Percentiles rank a stretch among this genome's conserved stretches.
These are phyloP conservation scores for Clarias laeviceps DNA, from an alignment of 2,797 vertebrate species.

Conservation along the genomic window DNA sequence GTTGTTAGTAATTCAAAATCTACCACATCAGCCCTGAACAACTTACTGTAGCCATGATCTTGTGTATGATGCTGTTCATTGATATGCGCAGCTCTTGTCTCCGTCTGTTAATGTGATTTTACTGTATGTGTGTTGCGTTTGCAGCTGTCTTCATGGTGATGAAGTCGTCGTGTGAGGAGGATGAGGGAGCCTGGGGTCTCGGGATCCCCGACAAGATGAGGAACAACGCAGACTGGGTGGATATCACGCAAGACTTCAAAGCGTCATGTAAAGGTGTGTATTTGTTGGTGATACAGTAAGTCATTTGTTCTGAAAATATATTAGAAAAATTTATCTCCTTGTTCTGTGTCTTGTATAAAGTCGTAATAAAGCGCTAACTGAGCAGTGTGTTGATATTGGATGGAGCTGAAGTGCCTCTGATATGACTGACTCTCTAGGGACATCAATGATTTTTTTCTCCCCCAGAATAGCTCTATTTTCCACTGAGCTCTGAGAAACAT, in stretches of 20 bases:
- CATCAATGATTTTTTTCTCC: background rate
- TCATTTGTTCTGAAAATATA: background rate
- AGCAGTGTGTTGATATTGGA: conserved; percentile 36
- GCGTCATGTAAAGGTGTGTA: conserved; percentile 89
- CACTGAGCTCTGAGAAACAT: conserved; percentile 23
- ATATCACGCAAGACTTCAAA: conserved; percentile 95
- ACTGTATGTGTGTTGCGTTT: conserved; percentile 9
- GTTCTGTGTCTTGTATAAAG: background rate
- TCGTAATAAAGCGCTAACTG: background rate
- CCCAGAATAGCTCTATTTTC: conserved; percentile 40
- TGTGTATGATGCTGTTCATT: background rate
- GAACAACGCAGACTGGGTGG: conserved; percentile 90
- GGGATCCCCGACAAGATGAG: conserved; percentile 93
- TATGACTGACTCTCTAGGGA: conserved; percentile 6
- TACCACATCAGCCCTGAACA: background rate
- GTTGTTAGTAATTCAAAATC: no score
- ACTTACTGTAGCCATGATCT: background rate
- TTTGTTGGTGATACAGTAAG: background rate
- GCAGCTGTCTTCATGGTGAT: conserved; percentile 86
- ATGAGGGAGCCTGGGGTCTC: conserved; percentile 93
- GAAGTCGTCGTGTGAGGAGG: conserved; percentile 93
- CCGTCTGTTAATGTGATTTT: background rate
- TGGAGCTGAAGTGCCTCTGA: background rate
- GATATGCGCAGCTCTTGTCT: background rate
- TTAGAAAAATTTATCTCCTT: background rate